Percentiles rank a stretch among this genome's conserved stretches.
Evolutionary conservation across 1,140 invertebrate species (phyloP).

Genomic region (Drosophila tsacasi): DNA sequence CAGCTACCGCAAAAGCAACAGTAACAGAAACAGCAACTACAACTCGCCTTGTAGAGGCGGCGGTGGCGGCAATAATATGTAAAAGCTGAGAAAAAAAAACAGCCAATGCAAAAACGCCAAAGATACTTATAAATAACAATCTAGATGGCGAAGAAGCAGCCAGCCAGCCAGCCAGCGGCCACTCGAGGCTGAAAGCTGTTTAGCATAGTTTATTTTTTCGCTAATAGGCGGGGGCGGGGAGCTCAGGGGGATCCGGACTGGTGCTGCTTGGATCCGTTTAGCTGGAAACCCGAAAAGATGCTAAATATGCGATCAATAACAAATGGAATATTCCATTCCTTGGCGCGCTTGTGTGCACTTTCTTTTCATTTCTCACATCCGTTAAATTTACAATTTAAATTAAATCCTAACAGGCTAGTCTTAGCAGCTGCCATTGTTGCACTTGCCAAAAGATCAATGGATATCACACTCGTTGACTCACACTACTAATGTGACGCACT

Average conservation of each 20-base stretch:
- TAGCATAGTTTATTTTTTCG: conserved; percentile 69
- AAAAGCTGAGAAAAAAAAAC: conserved; percentile 53
- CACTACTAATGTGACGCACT: conserved; percentile 21
- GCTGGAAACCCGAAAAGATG: conserved; percentile 37
- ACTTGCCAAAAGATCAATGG: not conserved
- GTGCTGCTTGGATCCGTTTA: conserved; percentile 39
- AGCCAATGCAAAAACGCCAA: conserved; percentile 24
- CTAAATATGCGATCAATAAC: conserved; percentile 55
- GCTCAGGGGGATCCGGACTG: conserved; percentile 1
- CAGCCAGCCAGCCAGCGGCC: conserved; percentile 1
- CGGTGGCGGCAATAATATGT: conserved; percentile 62
- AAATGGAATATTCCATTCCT: conserved; percentile 53
- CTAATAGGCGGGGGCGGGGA: conserved; percentile 32
- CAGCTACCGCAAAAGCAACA: conserved; percentile 42
- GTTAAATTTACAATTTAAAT: conserved; percentile 25
- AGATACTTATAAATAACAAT: conserved; percentile 67
- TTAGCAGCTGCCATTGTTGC: not conserved
- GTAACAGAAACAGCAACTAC: conserved; percentile 41
- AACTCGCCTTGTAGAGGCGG: conserved; percentile 15
- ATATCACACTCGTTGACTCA: conserved; percentile 8
- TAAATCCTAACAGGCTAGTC: conserved; percentile 10
- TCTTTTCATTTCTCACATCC: conserved; percentile 37
- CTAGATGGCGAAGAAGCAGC: conserved; percentile 41
- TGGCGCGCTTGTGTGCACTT: conserved; percentile 16
- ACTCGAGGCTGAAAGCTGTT: conserved; percentile 53